Evolutionary conservation across 2,113 vertebrate genomes (phyloP), one percentile per base, ranked within the genome.

Genomic region (Microtus ochrogaster): DNA sequence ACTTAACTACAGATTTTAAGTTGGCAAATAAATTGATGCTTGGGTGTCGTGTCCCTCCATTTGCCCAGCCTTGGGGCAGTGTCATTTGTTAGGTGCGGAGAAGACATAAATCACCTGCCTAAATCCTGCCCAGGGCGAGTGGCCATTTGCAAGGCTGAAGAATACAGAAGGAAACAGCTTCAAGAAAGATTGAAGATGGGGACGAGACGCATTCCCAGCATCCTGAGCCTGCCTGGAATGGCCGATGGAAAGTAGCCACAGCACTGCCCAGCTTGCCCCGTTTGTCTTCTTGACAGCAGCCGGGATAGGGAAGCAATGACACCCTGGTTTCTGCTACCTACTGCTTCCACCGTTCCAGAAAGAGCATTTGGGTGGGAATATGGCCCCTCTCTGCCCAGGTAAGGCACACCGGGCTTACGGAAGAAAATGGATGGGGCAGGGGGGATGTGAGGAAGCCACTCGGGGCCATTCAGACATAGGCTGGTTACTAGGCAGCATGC

Each of bases 31-130:
- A 89, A 96, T 74, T 0, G 81, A 94, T 70, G 88, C 65, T 68
- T 86, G 0, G 26, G 88, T 93, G 96, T 93, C 63, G 85, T 93
- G 96, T 93, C 63, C 68, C 83, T 81, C 11, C 11, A 81, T 76
- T 92, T 93, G 74, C 74, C 97, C 87, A 87, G 44, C 49, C 84
- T 84, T 70, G 1, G 22, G 86, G 92, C 74, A 49, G 74, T 47
- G 61, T 82, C 95, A 92, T 97, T 92, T 3, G 5, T 97, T 95
- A 96, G 61, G 41, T 92, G n/a, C 78, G 90, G 19, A 81, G 28
- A 95, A 33, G 78, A 97, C 73, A 91, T 94, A 92, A 96, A 96
- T 96, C 39, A 97, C 68, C 91, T 95, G 94, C 95, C 92, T 92
- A 82, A 90, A 94, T 79, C 14, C 52, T 90, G 92, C 96, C 92